A percentile compares a stretch with the other conserved stretches of the same genome.
Evolutionary conservation across 2,113 vertebrate genomes (phyloP).

Genomic region (Chaetura pelagica): DNA sequence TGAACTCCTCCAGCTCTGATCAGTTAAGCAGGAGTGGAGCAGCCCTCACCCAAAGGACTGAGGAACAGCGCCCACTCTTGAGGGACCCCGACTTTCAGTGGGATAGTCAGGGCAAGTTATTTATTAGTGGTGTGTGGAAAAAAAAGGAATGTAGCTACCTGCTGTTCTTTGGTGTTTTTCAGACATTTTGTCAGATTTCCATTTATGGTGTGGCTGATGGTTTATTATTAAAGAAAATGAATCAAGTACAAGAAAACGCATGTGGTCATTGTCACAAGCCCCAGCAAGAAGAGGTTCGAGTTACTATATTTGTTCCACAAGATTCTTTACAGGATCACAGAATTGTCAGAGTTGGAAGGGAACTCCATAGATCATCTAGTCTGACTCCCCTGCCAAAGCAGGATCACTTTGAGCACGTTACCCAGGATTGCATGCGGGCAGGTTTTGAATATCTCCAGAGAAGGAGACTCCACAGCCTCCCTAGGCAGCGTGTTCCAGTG

Average conservation of each 20-base stretch:
- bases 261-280: not conserved
- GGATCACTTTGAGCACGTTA: no score
- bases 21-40: not conserved
- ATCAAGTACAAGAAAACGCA: not conserved
- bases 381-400: no score
- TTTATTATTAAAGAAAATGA: not conserved
- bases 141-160: not conserved
- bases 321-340: not conserved
- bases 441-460: no score
- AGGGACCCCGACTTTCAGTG: not conserved
- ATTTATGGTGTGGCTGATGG: not conserved
- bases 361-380: no score
- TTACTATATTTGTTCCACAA: not conserved
- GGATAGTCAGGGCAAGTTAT: not conserved
- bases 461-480: no score
- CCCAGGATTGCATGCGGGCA: no score
- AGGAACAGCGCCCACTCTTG: not conserved
- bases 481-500: no score
- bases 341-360: no score
- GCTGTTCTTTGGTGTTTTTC: not conserved
- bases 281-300: not conserved
- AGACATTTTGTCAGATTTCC: not conserved
- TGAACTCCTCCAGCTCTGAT: not conserved
- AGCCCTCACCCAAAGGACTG: not conserved
- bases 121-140: not conserved